Evolutionary conservation across 2,113 vertebrate species (phyloP).

Genomic region (Ptyas mucosa): DNA sequence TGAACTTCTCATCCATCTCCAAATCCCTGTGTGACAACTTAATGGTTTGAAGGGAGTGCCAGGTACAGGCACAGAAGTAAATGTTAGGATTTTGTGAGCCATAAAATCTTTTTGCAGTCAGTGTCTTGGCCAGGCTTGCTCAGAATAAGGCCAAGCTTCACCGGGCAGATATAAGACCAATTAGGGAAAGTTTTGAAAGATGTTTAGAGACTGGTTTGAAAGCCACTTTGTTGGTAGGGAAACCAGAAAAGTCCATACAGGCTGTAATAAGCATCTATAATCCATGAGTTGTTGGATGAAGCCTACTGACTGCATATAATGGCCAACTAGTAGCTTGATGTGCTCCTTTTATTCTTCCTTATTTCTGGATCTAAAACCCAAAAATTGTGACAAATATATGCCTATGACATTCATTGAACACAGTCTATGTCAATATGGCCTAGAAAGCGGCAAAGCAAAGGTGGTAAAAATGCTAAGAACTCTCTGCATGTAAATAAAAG

Average conservation of each 20-base stretch:
- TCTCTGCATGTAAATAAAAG: not conserved
- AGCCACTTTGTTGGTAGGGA: not conserved
- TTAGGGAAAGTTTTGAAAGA: constrained; percentile 17
- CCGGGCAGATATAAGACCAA: constrained; percentile 9
- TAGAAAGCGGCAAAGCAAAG: not conserved
- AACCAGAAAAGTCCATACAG: not conserved
- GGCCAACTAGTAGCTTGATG: not conserved
- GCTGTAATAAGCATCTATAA: not conserved
- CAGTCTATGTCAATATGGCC: not conserved
- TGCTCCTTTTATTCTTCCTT: not conserved
- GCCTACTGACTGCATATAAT: not conserved
- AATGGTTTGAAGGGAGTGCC: constrained; percentile 3
- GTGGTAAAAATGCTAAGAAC: not conserved
- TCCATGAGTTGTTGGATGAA: not conserved
- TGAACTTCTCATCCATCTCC: not conserved
- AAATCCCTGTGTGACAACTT: not conserved
- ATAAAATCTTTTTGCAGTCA: not conserved
- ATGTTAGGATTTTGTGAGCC: not conserved
- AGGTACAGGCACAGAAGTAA: constrained; percentile 15
- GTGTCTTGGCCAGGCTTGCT: not conserved
- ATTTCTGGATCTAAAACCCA: not conserved
- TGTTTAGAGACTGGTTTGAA: not conserved
- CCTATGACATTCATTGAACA: not conserved
- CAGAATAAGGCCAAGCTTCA: not conserved
- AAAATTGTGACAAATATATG: not conserved